A percentile compares a stretch with the other conserved stretches of the same genome.
These are phyloP conservation scores for Chelonoidis abingdonii DNA, from an alignment of 2,113 vertebrate genomes.

Conservation along the genomic window DNA sequence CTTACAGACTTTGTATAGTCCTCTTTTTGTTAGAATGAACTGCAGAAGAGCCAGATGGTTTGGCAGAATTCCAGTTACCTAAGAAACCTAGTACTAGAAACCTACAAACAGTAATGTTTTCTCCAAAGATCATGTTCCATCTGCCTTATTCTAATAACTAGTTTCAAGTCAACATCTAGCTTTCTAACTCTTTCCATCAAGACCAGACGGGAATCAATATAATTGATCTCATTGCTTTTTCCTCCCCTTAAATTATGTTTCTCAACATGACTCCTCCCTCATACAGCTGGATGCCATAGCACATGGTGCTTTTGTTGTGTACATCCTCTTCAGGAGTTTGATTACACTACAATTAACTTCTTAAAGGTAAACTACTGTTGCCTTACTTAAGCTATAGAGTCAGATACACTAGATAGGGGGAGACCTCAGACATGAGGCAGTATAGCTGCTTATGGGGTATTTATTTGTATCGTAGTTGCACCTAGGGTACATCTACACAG, in stretches of 20 bases:
- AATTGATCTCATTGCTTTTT: background rate
- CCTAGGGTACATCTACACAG: background rate
- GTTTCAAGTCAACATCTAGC: constrained; percentile 56
- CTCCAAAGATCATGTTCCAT: constrained; percentile 39
- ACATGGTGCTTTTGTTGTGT: background rate
- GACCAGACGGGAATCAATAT: constrained; percentile 44
- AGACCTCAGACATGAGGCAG: background rate
- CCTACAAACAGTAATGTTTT: constrained; percentile 60
- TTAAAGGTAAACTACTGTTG: background rate
- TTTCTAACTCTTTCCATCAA: constrained; percentile 29
- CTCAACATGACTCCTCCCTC: background rate
- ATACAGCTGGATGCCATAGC: background rate
- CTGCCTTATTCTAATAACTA: constrained; percentile 57
- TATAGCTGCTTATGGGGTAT: background rate
- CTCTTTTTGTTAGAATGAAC: constrained; percentile 70
- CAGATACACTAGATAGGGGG: background rate
- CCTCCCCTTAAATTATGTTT: background rate
- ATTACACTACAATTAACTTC: background rate
- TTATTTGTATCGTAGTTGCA: background rate
- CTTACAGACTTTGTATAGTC: constrained; percentile 52
- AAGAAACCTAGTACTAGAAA: constrained; percentile 44
- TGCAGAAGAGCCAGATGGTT: constrained; percentile 71
- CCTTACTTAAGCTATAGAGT: background rate
- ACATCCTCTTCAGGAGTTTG: background rate
- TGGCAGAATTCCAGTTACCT: constrained; percentile 59